phyloP scores from a whole-genome alignment of 2,797 vertebrate species.

The Tokudaia tokunoshimensis region DNA sequence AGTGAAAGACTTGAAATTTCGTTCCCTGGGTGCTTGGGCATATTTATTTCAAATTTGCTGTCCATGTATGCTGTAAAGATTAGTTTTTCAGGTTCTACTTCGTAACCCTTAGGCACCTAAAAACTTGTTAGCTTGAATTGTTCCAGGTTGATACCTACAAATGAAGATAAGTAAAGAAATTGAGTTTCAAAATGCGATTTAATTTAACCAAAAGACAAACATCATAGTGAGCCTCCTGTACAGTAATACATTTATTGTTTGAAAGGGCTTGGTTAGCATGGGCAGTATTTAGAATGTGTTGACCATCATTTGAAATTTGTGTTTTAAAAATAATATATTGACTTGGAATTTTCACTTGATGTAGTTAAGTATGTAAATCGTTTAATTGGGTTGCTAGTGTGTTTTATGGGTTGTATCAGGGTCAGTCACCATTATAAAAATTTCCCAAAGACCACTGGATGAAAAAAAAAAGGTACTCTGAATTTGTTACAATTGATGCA shows the following conservation, averaged over 20 bases:
- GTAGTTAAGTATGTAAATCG: constrained; percentile 9
- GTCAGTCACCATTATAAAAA: constrained; percentile 48
- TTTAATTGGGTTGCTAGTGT: constrained; percentile 54
- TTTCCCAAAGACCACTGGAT: constrained; percentile 51
- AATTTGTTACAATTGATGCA: constrained; percentile 47
- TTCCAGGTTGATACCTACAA: neutral
- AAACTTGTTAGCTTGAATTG: neutral
- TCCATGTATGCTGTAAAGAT: neutral
- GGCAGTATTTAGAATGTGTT: constrained; percentile 34
- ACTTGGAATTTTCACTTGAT: constrained; percentile 50
- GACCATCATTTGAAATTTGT: constrained; percentile 41
- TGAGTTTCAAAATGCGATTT: neutral
- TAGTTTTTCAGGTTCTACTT: constrained; percentile 43
- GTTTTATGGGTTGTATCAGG: constrained; percentile 54
- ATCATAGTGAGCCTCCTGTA: constrained; percentile 16
- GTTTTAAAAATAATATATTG: constrained; percentile 59
- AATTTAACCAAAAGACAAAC: constrained; percentile 2
- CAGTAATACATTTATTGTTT: constrained; percentile 33
- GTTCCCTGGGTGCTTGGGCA: neutral
- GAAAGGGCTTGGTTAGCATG: constrained; percentile 40
- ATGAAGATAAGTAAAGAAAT: neutral
- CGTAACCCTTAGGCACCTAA: neutral
- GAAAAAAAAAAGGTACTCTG: constrained; percentile 26
- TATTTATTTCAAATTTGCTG: neutral
- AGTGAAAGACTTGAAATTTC: constrained; percentile 11